Conservation (phyloP, 2,113 vertebrate genomes). For the Lota lota region DNA sequence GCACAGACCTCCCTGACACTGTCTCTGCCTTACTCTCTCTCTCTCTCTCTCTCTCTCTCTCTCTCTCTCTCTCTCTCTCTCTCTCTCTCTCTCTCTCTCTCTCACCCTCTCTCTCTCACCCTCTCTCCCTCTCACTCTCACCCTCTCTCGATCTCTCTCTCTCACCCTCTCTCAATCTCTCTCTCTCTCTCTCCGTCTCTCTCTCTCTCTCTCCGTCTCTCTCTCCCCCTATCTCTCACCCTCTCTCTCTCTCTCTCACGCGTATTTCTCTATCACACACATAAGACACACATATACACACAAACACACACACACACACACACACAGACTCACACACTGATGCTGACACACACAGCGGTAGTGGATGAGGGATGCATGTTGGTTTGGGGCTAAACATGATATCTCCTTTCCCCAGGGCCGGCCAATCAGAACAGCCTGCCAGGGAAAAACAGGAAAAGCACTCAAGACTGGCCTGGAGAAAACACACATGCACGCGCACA, state of each 20-base stretch:
- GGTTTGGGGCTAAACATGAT: conserved; percentile 79
- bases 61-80: too few species aligned
- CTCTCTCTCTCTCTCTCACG: too few species aligned
- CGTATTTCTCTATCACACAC: too few species aligned
- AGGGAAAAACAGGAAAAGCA: conserved; percentile 70
- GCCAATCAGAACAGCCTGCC: conserved; percentile 74
- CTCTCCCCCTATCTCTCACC: too few species aligned
- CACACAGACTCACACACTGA: neutral
- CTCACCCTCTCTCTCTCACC: too few species aligned
- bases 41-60: conserved; percentile 16
- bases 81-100: too few species aligned
- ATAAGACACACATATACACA: too few species aligned
- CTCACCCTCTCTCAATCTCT: neutral
- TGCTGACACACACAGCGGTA: conserved; percentile 26
- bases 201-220: too few species aligned
- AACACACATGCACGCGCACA: conserved; percentile 45
- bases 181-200: too few species aligned
- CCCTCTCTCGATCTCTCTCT: too few species aligned
- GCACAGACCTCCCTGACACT: conserved; percentile 68
- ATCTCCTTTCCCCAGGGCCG: conserved; percentile 67
- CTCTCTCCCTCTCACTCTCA: too few species aligned
- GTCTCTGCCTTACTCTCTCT: conserved; percentile 32
- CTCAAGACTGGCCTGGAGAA: conserved; percentile 64
- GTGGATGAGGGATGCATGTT: conserved; percentile 72
- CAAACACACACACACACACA: neutral